A percentile compares a stretch with the other conserved stretches of the same genome.
phyloP scores from a whole-genome alignment of 2,888 invertebrate species.

The Drosophila neutralis region DNA sequence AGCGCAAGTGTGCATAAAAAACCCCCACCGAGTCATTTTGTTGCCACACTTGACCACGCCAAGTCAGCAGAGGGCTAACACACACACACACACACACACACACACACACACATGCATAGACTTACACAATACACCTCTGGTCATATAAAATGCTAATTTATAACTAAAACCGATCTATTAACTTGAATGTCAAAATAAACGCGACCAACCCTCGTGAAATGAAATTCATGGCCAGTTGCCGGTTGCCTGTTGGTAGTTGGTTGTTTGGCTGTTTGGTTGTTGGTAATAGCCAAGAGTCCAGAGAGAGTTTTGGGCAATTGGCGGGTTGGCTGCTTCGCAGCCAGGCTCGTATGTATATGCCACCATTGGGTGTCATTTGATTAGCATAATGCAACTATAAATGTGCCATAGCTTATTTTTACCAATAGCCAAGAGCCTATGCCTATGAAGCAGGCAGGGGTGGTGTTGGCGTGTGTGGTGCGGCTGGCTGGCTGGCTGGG shows the following conservation, averaged over 20 bases:
- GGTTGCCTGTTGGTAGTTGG: constrained; percentile 25
- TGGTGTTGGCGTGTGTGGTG: neutral
- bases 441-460: neutral
- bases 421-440: constrained; percentile 64
- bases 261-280: constrained; percentile 7
- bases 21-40: constrained; percentile 45
- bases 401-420: constrained; percentile 75
- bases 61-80: constrained; percentile 38
- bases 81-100: constrained; percentile 17
- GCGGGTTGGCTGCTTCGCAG: constrained; percentile 13
- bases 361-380: constrained; percentile 81
- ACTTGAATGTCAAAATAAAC: constrained; percentile 79
- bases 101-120: constrained; percentile 13
- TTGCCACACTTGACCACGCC: constrained; percentile 58
- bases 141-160: constrained; percentile 78
- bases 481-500: neutral
- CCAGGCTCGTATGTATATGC: constrained; percentile 46
- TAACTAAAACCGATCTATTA: constrained; percentile 80
- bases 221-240: constrained; percentile 49
- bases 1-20: constrained; percentile 24
- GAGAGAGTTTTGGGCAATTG: constrained; percentile 46
- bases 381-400: constrained; percentile 81
- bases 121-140: constrained; percentile 16
- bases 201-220: constrained; percentile 60
- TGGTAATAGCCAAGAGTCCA: constrained; percentile 39